Conservation (phyloP, 2,113 vertebrate genomes). For the Phylloscopus trochilus region DNA sequence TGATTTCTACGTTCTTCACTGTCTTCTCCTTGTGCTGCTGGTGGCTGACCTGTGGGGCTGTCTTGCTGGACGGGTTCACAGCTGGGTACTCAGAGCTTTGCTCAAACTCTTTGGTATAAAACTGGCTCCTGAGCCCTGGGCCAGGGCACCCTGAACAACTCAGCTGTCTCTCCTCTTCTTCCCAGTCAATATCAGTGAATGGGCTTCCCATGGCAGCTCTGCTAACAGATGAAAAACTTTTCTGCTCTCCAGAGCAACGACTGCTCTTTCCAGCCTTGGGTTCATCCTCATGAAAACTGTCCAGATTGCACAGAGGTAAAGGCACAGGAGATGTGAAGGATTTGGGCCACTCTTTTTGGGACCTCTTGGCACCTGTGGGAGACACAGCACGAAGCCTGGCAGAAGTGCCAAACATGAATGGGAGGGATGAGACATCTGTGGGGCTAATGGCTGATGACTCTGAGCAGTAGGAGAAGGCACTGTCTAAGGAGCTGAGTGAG, state of each 20-base stretch:
- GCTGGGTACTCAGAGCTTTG: neutral
- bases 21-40: conserved; percentile 28
- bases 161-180: neutral
- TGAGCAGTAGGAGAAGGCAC: conserved; percentile 74
- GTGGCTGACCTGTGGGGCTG: neutral
- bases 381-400: conserved; percentile 64
- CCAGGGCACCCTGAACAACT: neutral
- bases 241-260: neutral
- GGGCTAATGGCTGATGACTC: conserved; percentile 72
- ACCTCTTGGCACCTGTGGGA: conserved; percentile 53
- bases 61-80: neutral
- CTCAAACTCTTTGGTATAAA: neutral
- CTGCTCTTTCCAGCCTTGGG: conserved; percentile 11
- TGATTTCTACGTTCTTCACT: conserved; percentile 54
- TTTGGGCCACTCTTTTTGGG: conserved; percentile 58
- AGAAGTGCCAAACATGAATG: conserved; percentile 71
- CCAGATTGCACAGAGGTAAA: neutral
- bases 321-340: conserved; percentile 27
- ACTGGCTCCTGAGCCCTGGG: neutral
- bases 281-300: conserved; percentile 16
- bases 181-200: neutral
- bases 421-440: conserved; percentile 45
- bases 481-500: conserved; percentile 79
- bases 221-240: neutral
- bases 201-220: neutral